phyloP scores from a whole-genome alignment of 2,797 vertebrate species.

The Argya squamiceps region DNA sequence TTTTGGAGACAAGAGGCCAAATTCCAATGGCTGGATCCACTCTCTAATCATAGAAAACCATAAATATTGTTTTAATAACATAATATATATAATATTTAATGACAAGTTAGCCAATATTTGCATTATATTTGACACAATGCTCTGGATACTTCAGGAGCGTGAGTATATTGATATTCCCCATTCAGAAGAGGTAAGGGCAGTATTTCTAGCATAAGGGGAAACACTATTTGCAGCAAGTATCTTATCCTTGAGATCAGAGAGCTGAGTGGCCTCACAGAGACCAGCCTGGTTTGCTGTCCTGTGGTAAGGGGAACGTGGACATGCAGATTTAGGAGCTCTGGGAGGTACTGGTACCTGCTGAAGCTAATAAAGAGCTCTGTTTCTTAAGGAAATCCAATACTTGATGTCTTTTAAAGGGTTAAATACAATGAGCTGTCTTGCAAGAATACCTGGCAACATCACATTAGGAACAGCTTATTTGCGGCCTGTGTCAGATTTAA shows the following conservation, averaged over 20 bases:
- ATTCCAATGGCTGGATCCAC: not conserved
- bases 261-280: not conserved
- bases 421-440: not conserved
- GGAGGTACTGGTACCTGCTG: not conserved
- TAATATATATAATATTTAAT: not conserved
- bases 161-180: not conserved
- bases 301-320: rapidly evolving
- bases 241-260: not conserved
- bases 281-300: not conserved
- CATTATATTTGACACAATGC: not conserved
- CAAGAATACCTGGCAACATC: not conserved
- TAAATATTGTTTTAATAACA: not conserved
- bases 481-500: not conserved
- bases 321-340: not conserved
- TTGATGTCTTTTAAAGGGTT: not conserved
- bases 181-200: not conserved
- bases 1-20: not conserved
- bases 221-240: not conserved
- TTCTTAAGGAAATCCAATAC: not conserved
- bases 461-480: not conserved
- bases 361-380: not conserved
- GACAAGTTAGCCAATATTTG: not conserved
- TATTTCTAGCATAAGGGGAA: not conserved
- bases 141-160: not conserved
- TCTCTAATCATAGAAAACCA: not conserved